Evolutionary conservation across 2,888 invertebrate species (phyloP).

Genomic region (Tuta absoluta): DNA sequence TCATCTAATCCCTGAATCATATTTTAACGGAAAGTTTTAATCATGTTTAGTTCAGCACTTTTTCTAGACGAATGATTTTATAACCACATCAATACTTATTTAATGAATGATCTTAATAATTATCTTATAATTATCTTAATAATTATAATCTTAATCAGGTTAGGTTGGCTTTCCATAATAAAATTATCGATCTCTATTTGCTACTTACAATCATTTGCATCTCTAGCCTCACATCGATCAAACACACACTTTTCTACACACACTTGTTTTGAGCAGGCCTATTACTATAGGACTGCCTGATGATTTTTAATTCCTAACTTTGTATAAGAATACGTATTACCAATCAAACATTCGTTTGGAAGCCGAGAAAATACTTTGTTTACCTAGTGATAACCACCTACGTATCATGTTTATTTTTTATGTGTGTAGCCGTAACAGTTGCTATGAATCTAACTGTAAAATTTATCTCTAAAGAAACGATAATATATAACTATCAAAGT

Average conservation of each 20-base stretch:
- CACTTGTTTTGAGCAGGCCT: background rate
- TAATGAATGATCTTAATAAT: too few relatives aligned
- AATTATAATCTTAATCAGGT: too few relatives aligned
- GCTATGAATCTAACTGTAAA: background rate
- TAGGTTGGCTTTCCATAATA: background rate
- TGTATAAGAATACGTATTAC: background rate
- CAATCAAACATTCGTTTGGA: background rate
- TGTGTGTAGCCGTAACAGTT: background rate
- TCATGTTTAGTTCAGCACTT: background rate
- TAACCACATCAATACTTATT: too few relatives aligned
- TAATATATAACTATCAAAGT: too few relatives aligned
- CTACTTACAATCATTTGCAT: background rate
- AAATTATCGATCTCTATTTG: slow-evolving; percentile 5
- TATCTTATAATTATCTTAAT: too few relatives aligned
- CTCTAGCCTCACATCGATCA: background rate
- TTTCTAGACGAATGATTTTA: too few relatives aligned
- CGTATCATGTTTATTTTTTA: background rate
- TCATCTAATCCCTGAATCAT: background rate
- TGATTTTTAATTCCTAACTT: background rate
- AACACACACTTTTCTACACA: slow-evolving; percentile 2
- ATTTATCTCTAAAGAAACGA: background rate
- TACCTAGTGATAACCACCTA: background rate
- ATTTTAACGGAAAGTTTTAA: background rate
- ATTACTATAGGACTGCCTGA: background rate
- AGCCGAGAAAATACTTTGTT: background rate